Conservation (phyloP, 2,113 vertebrate species). For the Scytalopus superciliaris region DNA sequence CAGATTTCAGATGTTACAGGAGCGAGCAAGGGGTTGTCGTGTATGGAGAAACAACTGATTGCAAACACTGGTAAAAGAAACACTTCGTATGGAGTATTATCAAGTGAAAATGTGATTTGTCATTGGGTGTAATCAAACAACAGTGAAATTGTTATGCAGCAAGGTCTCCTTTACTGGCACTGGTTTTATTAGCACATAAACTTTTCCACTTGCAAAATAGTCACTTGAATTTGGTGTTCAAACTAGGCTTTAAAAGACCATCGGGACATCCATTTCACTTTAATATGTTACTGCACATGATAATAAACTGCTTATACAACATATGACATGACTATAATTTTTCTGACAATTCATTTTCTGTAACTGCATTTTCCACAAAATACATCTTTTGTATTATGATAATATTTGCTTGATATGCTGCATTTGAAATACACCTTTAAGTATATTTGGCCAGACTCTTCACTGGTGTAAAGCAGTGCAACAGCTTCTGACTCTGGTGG, state of each 20-base stretch:
- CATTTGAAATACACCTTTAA: neutral
- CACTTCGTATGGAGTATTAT: neutral
- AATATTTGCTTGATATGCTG: neutral
- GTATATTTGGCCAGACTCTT: neutral
- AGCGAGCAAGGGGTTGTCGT: rapidly evolving
- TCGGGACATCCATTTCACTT: neutral
- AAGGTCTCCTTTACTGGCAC: neutral
- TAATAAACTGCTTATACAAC: neutral
- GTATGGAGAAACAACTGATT: rapidly evolving
- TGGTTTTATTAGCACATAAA: neutral
- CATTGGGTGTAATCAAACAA: neutral
- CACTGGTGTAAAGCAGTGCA: neutral
- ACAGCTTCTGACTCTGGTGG: neutral
- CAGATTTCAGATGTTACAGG: neutral
- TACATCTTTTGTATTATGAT: rapidly evolving
- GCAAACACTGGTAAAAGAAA: neutral
- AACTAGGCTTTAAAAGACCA: neutral
- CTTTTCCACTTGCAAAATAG: neutral
- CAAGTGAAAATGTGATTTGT: neutral
- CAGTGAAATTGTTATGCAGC: neutral
- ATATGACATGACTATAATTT: neutral
- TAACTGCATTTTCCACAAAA: neutral
- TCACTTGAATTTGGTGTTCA: neutral
- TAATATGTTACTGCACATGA: neutral
- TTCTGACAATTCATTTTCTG: neutral